Conservation (phyloP, 1,140 invertebrate species). For the Papilio aristodemus region DNA sequence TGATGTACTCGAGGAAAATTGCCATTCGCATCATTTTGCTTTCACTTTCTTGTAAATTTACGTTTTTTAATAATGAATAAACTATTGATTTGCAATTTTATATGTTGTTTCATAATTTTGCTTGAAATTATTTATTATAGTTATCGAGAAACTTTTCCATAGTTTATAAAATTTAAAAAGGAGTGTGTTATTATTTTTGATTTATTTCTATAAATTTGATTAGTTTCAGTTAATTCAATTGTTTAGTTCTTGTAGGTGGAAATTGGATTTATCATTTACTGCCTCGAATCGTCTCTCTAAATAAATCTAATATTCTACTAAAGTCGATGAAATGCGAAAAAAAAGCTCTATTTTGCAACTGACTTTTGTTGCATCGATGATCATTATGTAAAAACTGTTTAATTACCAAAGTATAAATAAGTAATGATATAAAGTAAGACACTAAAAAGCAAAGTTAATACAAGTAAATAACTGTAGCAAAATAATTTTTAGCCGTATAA, state of each 20-base stretch:
- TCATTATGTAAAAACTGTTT: background rate
- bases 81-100: background rate
- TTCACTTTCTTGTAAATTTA: constrained; percentile 27
- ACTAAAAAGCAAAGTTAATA: background rate
- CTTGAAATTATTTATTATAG: background rate
- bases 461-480: constrained; percentile 1
- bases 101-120: background rate
- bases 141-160: background rate
- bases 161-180: background rate
- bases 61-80: constrained; percentile 11
- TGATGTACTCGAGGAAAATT: constrained; percentile 27
- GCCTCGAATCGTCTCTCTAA: too few relatives aligned
- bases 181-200: background rate
- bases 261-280: too few relatives aligned
- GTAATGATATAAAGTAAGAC: background rate
- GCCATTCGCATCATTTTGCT: constrained; percentile 25
- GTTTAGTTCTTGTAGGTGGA: background rate
- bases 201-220: background rate
- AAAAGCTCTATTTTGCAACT: too few relatives aligned
- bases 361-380: too few relatives aligned
- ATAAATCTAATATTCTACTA: too few relatives aligned
- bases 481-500: background rate
- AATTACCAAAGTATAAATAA: background rate
- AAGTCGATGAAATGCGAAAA: background rate
- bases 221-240: background rate